These are phyloP conservation scores for Formica exsecta DNA, from an alignment of 1,140 invertebrate genomes.

Conservation along the genomic window DNA sequence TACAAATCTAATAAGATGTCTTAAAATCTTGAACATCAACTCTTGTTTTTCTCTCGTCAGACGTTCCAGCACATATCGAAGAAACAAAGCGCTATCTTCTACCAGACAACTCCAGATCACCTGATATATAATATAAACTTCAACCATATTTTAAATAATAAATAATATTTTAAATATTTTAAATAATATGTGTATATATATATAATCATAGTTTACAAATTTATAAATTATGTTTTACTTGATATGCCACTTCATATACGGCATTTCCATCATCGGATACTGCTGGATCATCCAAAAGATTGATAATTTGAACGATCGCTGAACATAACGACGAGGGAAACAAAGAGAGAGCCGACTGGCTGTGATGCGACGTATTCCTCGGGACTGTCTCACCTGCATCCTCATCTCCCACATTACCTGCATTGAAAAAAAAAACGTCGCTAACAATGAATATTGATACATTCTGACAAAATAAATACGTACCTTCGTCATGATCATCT, in stretches of 20 bases:
- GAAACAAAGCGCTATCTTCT: conserved; percentile 98
- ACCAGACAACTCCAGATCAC: conserved; percentile 99
- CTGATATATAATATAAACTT: conserved; percentile 83
- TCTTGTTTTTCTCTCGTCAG: conserved; percentile 98
- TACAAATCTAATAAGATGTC: conserved; percentile 97
- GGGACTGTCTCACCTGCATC: conserved; percentile 90
- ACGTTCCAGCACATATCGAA: conserved; percentile 98
- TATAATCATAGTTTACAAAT: not conserved
- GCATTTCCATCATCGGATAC: conserved; percentile 97
- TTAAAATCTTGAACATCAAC: conserved; percentile 96
- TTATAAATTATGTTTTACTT: conserved; percentile 86
- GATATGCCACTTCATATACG: conserved; percentile 96
- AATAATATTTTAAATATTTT: not conserved
- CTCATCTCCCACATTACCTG: conserved; percentile 87
- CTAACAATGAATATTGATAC: not conserved
- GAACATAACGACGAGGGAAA: conserved; percentile 99
- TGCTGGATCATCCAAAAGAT: conserved; percentile 97
- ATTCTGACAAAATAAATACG: not conserved
- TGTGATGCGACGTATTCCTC: conserved; percentile 91
- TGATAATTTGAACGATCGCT: conserved; percentile 97
- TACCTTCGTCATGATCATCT: conserved; percentile 96
- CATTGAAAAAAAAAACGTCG: conserved; percentile 23
- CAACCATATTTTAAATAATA: conserved; percentile 4
- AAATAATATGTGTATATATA: not conserved
- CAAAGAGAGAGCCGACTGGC: conserved; percentile 96